phyloP scores from a whole-genome alignment of 2,797 vertebrate genomes.

The Gorsachius magnificus region DNA sequence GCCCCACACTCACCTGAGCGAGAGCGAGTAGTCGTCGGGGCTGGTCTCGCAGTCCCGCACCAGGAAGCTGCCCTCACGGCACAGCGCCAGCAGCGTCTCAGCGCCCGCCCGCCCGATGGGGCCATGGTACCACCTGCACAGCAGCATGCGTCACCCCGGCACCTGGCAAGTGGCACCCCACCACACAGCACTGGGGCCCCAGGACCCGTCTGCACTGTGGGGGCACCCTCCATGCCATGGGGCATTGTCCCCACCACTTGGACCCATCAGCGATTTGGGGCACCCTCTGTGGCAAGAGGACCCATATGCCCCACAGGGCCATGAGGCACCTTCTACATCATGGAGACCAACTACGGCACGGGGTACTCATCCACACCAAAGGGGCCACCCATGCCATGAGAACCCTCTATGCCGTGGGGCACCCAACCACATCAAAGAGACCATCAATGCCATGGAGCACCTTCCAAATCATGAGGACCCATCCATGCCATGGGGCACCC shows the following conservation, averaged over 20 bases:
- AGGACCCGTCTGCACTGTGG: neutral
- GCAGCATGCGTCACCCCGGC: accelerated
- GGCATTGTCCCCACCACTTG: neutral
- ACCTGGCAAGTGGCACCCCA: neutral
- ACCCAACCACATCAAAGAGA: too few relatives aligned
- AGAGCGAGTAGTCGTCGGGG: conserved; percentile 88
- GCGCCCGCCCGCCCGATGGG: conserved; percentile 86
- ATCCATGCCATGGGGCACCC: neutral
- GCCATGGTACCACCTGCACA: conserved; percentile 91
- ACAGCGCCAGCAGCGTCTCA: conserved; percentile 86
- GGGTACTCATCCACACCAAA: neutral
- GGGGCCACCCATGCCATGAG: neutral
- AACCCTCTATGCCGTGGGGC: neutral
- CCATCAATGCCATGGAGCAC: neutral
- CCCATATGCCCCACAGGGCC: too few relatives aligned
- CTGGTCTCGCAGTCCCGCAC: conserved; percentile 90
- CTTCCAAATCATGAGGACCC: neutral
- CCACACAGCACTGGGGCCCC: neutral
- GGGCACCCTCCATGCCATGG: accelerated
- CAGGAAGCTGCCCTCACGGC: conserved; percentile 93
- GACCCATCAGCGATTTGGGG: neutral
- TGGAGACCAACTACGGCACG: too few relatives aligned
- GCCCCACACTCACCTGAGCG: conserved; percentile 78
- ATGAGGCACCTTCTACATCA: too few relatives aligned
- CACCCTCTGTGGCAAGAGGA: too few relatives aligned